A percentile compares a stretch with the other conserved stretches of the same genome.
Conservation (phyloP, 2,797 vertebrate genomes). For the Tiaroga cobitis region DNA sequence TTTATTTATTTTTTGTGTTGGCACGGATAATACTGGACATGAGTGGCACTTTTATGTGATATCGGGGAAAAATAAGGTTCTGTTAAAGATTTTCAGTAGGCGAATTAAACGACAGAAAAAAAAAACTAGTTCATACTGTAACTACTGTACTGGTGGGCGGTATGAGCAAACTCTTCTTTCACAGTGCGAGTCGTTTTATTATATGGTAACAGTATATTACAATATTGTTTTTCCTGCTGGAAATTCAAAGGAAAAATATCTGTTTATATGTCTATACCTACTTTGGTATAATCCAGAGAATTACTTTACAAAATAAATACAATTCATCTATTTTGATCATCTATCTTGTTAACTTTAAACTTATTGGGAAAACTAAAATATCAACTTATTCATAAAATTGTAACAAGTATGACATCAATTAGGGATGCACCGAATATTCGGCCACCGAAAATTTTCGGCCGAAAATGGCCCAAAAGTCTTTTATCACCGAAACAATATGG, state of each 20-base stretch:
- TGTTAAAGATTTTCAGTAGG: conserved; percentile 26
- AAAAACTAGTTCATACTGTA: background rate
- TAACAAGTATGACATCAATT: background rate
- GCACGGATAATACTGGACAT: conserved; percentile 3
- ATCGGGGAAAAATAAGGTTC: conserved; percentile 5
- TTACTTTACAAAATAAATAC: background rate
- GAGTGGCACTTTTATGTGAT: conserved; percentile 4
- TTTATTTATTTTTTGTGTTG: conserved; percentile 22
- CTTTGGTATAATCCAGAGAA: background rate
- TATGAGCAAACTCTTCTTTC: background rate
- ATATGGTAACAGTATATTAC: background rate
- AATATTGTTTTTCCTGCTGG: background rate
- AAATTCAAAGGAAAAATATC: background rate
- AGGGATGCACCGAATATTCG: no score
- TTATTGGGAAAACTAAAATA: background rate
- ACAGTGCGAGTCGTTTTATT: background rate
- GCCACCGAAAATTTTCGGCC: no score
- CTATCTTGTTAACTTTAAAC: background rate
- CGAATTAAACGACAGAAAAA: background rate
- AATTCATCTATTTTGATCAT: background rate
- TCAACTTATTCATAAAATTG: background rate
- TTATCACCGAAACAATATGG: no score
- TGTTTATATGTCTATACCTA: no score
- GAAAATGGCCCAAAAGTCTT: no score
- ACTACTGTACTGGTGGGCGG: background rate